These are phyloP conservation scores for Mobula birostris DNA, from an alignment of 2,113 vertebrate species.

Conservation along the genomic window DNA sequence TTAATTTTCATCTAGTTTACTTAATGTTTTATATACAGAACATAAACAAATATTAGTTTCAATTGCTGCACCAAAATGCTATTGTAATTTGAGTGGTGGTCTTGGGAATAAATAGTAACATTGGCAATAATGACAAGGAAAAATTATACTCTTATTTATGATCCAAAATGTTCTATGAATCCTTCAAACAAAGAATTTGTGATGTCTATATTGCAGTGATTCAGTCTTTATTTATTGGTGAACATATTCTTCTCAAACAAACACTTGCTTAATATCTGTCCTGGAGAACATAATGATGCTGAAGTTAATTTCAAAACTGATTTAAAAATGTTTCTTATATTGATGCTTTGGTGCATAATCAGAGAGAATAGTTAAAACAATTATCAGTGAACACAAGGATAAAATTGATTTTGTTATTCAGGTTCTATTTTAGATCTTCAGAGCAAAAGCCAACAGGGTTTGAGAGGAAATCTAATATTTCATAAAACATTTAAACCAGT, in stretches of 20 bases:
- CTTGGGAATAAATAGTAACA: no score
- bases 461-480: not conserved
- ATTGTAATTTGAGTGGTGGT: no score
- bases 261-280: no score
- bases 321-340: no score
- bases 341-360: not conserved
- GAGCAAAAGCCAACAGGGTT: not conserved
- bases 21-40: no score
- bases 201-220: not conserved
- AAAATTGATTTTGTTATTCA: not conserved
- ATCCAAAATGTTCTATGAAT: not conserved
- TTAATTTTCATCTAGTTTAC: no score
- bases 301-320: no score
- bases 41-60: no score
- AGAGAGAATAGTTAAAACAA: not conserved
- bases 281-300: no score
- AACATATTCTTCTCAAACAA: not conserved
- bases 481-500: not conserved
- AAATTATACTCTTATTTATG: not conserved
- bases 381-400: no score
- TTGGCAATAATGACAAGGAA: no score
- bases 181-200: not conserved
- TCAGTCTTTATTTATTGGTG: not conserved
- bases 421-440: not conserved
- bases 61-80: no score